phyloP scores from a whole-genome alignment of 2,888 invertebrate species.

The Aleiodes alternator region DNA sequence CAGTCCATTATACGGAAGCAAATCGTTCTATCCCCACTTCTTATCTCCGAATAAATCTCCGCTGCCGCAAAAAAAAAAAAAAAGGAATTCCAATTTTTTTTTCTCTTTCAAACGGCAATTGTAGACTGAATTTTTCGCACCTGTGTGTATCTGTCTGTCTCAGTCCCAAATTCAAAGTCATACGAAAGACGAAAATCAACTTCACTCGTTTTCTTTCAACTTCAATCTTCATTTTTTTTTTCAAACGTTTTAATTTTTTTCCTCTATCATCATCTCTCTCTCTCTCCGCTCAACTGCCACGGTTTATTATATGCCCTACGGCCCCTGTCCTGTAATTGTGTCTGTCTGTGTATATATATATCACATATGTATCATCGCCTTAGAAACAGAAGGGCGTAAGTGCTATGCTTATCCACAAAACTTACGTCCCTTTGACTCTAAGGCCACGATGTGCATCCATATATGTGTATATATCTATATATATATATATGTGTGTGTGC shows the following conservation, averaged over 20 bases:
- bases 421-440: too few species aligned
- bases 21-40: constrained; percentile 47
- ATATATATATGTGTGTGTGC: constrained; percentile 18
- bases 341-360: too few species aligned
- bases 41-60: constrained; percentile 9
- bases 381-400: too few species aligned
- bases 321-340: constrained; percentile 5
- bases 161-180: background rate
- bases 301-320: constrained; percentile 40
- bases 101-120: background rate
- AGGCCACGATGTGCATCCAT: too few species aligned
- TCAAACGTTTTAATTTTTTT: constrained; percentile 55
- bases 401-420: too few species aligned
- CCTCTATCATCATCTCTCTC: constrained; percentile 47
- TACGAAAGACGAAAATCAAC: constrained; percentile 31
- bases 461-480: too few species aligned
- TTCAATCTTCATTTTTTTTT: constrained; percentile 50
- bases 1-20: constrained; percentile 37
- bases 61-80: background rate
- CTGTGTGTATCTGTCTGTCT: background rate
- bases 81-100: constrained; percentile 17
- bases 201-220: constrained; percentile 54
- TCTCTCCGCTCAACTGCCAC: constrained; percentile 53
- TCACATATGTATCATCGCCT: too few species aligned
- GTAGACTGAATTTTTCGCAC: constrained; percentile 35